These are phyloP conservation scores for Philypnodon macrostomus DNA, from an alignment of 2,797 vertebrate genomes.

Conservation along the genomic window DNA sequence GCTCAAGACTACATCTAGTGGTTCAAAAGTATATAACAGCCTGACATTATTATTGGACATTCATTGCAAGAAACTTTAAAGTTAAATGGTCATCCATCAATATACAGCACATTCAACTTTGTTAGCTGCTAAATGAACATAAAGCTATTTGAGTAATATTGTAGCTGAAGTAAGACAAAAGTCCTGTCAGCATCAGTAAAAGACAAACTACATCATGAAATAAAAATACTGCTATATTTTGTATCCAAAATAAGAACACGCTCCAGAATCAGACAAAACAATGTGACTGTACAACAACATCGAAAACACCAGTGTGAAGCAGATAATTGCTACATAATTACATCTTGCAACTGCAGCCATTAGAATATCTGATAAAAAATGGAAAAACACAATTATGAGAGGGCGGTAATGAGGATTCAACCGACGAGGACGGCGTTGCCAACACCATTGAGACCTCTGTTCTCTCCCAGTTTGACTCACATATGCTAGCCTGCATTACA, in stretches of 20 bases:
- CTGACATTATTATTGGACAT: no score
- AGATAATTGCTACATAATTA: constrained; percentile 77
- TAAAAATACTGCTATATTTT: not conserved
- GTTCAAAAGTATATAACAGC: no score
- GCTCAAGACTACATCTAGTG: no score
- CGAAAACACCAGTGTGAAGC: constrained; percentile 64
- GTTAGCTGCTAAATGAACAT: not conserved
- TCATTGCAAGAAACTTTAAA: no score
- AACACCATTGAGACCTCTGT: constrained; percentile 59
- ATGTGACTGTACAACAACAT: constrained; percentile 59
- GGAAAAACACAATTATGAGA: constrained; percentile 66
- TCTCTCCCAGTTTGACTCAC: constrained; percentile 67
- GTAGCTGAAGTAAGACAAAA: not conserved
- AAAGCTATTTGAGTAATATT: not conserved
- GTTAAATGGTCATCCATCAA: no score
- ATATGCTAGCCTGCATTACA: constrained; percentile 70
- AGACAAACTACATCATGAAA: not conserved
- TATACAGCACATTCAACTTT: no score
- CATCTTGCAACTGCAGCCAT: constrained; percentile 71
- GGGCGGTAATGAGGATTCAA: constrained; percentile 72
- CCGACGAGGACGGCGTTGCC: constrained; percentile 55
- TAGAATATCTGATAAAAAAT: constrained; percentile 66
- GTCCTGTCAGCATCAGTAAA: no score
- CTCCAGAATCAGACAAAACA: constrained; percentile 43
- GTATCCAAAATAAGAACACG: not conserved